Evolutionary conservation across 2,797 vertebrate genomes (phyloP).

Genomic region (Enteromius unitaeniatus): DNA sequence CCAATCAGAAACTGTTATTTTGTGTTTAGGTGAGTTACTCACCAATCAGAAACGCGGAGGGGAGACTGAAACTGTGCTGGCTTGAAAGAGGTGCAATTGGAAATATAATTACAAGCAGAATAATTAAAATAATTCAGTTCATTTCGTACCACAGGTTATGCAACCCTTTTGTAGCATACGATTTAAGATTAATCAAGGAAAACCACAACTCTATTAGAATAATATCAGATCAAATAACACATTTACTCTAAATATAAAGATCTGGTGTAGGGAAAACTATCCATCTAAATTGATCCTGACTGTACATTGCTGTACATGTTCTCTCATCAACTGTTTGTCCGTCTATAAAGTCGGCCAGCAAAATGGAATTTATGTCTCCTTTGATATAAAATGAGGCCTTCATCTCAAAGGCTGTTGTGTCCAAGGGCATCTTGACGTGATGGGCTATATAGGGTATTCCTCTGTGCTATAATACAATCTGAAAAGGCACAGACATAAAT

Average conservation of each 20-base stretch:
- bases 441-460: conserved; percentile 1
- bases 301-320: not conserved
- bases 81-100: not conserved
- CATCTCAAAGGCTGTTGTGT: conserved; percentile 4
- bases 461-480: not conserved
- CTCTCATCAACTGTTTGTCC: not conserved
- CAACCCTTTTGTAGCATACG: not conserved
- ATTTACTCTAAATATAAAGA: not conserved
- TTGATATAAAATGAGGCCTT: conserved; percentile 4
- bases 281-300: not conserved
- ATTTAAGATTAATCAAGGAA: not conserved
- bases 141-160: not conserved
- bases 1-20: conserved; percentile 14
- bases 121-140: conserved; percentile 13
- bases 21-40: not conserved
- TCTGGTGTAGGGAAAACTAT: not conserved
- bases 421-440: conserved; percentile 10
- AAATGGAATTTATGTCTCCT: conserved; percentile 11
- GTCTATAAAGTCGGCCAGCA: conserved; percentile 8
- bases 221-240: not conserved
- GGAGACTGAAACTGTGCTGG: not conserved
- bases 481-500: conserved; percentile 28
- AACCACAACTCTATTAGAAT: not conserved
- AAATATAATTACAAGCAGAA: conserved; percentile 7
- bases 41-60: not conserved